A percentile compares a stretch with the other conserved stretches of the same genome.
phyloP scores from a whole-genome alignment of 1,140 invertebrate genomes.

The Papilio helenus region DNA sequence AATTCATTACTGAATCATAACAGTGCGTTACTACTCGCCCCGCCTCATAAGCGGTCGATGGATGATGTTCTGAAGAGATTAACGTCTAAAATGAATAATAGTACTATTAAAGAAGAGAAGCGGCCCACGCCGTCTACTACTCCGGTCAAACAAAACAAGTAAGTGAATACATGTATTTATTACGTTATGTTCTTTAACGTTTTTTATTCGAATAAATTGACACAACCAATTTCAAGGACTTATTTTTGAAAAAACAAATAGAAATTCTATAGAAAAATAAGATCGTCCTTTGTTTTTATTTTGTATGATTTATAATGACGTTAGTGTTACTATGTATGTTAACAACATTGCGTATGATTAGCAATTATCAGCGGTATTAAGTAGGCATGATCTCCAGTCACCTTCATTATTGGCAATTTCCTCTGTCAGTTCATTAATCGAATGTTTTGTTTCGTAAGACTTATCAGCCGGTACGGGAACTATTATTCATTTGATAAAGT shows the following conservation, averaged over 20 bases:
- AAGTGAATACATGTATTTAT: conserved; percentile 54
- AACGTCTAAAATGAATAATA: conserved; percentile 90
- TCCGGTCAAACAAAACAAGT: conserved; percentile 83
- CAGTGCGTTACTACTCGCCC: conserved; percentile 75
- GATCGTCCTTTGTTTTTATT: neutral
- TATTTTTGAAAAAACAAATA: neutral
- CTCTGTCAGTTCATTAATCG: conserved; percentile 52
- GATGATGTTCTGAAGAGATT: conserved; percentile 93
- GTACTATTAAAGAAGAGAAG: conserved; percentile 86
- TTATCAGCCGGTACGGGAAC: conserved; percentile 64
- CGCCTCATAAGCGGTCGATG: conserved; percentile 88
- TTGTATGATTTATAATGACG: neutral
- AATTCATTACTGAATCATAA: conserved; percentile 81
- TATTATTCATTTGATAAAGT: conserved; percentile 53
- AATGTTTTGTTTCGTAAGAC: conserved; percentile 63
- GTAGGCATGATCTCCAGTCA: conserved; percentile 41
- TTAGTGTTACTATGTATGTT: conserved; percentile 11
- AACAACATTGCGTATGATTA: conserved; percentile 25
- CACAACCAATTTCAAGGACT: neutral
- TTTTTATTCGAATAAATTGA: neutral
- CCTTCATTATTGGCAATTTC: conserved; percentile 59
- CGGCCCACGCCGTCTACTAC: conserved; percentile 87
- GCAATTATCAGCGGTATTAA: conserved; percentile 27
- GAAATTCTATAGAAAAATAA: neutral
- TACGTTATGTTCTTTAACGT: neutral